phyloP scores from a whole-genome alignment of 2,797 vertebrate species.

The Harpagifer antarcticus region DNA sequence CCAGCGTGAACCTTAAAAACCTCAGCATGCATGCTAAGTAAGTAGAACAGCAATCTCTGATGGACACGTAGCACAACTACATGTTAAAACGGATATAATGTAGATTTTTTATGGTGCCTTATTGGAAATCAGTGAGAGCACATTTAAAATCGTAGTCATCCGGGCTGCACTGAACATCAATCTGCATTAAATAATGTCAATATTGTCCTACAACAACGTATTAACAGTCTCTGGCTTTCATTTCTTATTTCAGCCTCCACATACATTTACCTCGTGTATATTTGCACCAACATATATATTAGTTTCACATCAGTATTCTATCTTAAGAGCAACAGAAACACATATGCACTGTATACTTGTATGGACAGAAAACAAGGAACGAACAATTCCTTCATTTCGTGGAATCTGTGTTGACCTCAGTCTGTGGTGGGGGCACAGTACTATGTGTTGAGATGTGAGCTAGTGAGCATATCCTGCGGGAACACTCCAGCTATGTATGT shows the following conservation, averaged over 20 bases:
- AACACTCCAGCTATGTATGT: slow-evolving; percentile 68
- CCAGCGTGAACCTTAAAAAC: slow-evolving; percentile 65
- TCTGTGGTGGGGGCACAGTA: slow-evolving; percentile 79
- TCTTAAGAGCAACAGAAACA: slow-evolving; percentile 74
- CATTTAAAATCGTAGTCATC: slow-evolving; percentile 11
- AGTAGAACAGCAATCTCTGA: slow-evolving; percentile 59
- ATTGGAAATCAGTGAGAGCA: slow-evolving; percentile 37
- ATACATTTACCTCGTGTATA: slow-evolving; percentile 55
- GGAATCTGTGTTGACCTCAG: slow-evolving; percentile 74
- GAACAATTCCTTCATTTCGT: slow-evolving; percentile 72
- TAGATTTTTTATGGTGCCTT: slow-evolving; percentile 27
- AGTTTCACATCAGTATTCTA: slow-evolving; percentile 71
- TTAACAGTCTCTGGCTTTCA: slow-evolving; percentile 42
- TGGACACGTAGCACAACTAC: slow-evolving; percentile 54
- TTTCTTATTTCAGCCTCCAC: slow-evolving; percentile 40
- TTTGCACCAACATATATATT: slow-evolving; percentile 67
- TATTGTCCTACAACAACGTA: slow-evolving; percentile 38
- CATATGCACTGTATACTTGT: slow-evolving; percentile 60
- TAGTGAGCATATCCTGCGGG: slow-evolving; percentile 72
- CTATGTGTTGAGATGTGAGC: slow-evolving; percentile 81
- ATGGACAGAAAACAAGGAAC: slow-evolving; percentile 75
- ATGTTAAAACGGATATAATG: slow-evolving; percentile 11
- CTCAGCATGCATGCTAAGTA: slow-evolving; percentile 75
- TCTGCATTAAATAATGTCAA: slow-evolving; percentile 54
- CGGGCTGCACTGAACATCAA: slow-evolving; percentile 44